phyloP scores from a whole-genome alignment of 2,888 invertebrate genomes.

The Parascotia fuliginaria region DNA sequence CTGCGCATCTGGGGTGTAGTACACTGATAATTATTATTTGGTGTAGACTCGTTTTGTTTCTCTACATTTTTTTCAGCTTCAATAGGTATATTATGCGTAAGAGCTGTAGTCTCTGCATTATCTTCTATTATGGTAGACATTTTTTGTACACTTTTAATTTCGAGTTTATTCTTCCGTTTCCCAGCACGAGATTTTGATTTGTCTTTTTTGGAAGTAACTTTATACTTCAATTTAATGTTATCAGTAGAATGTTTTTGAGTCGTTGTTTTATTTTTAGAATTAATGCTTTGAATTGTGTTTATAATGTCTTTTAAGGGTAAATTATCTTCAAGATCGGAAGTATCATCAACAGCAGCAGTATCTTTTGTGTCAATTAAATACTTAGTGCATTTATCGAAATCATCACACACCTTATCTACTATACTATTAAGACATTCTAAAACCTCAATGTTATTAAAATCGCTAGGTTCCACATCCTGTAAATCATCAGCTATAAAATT shows the following conservation, averaged over 20 bases:
- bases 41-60: slow-evolving; percentile 1
- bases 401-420: slow-evolving; percentile 64
- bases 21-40: slow-evolving; percentile 5
- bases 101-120: slow-evolving; percentile 32
- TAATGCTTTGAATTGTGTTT: slow-evolving; percentile 18
- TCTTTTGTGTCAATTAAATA: slow-evolving; percentile 42
- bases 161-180: slow-evolving; percentile 39
- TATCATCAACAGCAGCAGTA: slow-evolving; percentile 6
- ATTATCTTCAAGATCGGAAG: slow-evolving; percentile 21
- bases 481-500: slow-evolving; percentile 35
- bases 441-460: slow-evolving; percentile 54
- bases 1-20: slow-evolving; percentile 43
- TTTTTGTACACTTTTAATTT: slow-evolving; percentile 32
- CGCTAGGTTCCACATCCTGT: slow-evolving; percentile 32
- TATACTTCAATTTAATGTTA: slow-evolving; percentile 48
- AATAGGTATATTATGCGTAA: slow-evolving; percentile 6
- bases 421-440: slow-evolving; percentile 65
- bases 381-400: slow-evolving; percentile 58
- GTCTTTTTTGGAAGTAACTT: slow-evolving; percentile 32
- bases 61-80: slow-evolving; percentile 3
- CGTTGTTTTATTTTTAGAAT: neutral
- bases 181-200: slow-evolving; percentile 22
- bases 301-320: slow-evolving; percentile 27
- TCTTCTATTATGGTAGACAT: slow-evolving; percentile 59
- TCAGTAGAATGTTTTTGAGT: slow-evolving; percentile 11